phyloP scores from a whole-genome alignment of 2,797 vertebrate species.

The Anabacerthia variegaticeps region DNA sequence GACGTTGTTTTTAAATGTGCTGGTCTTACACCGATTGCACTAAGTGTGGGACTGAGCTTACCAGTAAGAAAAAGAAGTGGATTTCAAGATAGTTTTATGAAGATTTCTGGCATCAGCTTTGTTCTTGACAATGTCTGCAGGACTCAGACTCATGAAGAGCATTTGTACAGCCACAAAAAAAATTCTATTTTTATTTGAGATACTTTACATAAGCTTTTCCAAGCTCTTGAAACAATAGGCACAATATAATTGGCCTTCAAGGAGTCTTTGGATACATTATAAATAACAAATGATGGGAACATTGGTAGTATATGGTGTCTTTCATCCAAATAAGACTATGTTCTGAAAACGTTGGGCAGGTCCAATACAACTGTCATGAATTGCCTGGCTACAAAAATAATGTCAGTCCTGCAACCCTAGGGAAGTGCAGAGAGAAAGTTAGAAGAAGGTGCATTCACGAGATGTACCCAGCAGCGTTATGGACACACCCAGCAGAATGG shows the following conservation, averaged over 20 bases:
- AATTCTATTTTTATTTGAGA: constrained; percentile 24
- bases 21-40: background rate
- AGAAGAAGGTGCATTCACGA: background rate
- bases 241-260: background rate
- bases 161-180: background rate
- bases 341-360: background rate
- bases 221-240: constrained; percentile 26
- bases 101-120: background rate
- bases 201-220: background rate
- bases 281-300: background rate
- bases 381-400: background rate
- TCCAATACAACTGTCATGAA: background rate
- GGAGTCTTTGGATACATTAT: background rate
- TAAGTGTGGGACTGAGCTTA: background rate
- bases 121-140: background rate
- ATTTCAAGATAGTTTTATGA: background rate
- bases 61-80: background rate
- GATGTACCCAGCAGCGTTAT: background rate
- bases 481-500: background rate
- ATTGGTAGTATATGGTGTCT: background rate
- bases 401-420: background rate
- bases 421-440: background rate
- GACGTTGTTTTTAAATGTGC: background rate
- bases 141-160: background rate
- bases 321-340: background rate